These are phyloP conservation scores for Caenorhabditis inopinata DNA, from an alignment of 1,140 invertebrate species.

Conservation along the genomic window DNA sequence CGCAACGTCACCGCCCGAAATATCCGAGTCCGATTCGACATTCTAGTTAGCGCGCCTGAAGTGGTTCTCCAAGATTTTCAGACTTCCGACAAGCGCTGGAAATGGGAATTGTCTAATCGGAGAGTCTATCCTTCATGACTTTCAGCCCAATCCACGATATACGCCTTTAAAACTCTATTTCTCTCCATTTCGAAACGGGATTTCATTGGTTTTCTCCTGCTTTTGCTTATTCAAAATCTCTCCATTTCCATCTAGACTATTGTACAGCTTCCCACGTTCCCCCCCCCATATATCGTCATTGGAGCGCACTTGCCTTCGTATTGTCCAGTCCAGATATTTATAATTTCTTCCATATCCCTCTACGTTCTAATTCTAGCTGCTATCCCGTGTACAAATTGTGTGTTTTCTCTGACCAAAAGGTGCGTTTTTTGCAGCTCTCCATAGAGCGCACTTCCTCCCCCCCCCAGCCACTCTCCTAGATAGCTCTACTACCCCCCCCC, in stretches of 20 bases:
- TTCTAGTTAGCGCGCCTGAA: background rate
- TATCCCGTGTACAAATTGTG: background rate
- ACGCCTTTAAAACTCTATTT: background rate
- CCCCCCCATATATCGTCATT: background rate
- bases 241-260: no score
- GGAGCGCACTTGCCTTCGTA: background rate
- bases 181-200: slow-evolving; percentile 19
- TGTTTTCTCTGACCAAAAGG: background rate
- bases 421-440: background rate
- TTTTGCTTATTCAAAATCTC: background rate
- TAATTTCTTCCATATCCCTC: background rate
- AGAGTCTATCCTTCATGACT: slow-evolving; percentile 30
- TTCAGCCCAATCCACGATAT: background rate
- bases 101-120: background rate
- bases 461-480: background rate
- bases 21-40: slow-evolving; percentile 11
- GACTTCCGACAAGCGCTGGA: no score
- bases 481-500: background rate
- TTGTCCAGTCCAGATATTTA: background rate
- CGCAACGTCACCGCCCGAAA: no score
- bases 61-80: no score
- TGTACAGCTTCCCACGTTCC: background rate
- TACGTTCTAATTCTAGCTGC: background rate
- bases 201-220: background rate
- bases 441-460: background rate